Base-by-base conservation (phyloP, 2,113 vertebrate genomes). In the Psophia crepitans region DNA sequence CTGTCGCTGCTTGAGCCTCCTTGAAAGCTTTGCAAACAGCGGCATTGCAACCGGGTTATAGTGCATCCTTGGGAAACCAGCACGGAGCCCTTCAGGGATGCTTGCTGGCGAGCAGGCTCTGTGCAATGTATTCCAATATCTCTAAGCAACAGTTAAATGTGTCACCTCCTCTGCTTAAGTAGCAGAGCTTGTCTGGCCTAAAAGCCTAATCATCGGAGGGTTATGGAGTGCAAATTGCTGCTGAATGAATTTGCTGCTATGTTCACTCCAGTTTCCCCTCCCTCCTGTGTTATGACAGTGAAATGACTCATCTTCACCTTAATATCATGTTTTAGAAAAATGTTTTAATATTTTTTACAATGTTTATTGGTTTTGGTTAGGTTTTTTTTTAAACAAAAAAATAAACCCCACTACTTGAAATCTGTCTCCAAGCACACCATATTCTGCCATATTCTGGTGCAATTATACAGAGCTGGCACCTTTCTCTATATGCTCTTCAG, bases 101-200 rank as follows among this genome's bases (percentile, higher is more conserved):
- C 43, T 69, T 3, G 2, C 6, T 1, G 8, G 35, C 12, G 43
- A 84, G 56, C 77, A 28, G 76, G 60, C 73, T 78, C 56, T 41
- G 48, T 71, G 64, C 95, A 69, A 71, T 87, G 64, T 53, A 93
- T 84, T 37, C 73, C 57, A 57, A 37, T 79, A 86, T 94, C 93
- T 96, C 96, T 27, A 87, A 95, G 96, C 96, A 94, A 84, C 95
- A 93, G 83, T 61, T 53, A 18, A 44, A 90, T 46, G 83, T 88
- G 86, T 48, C 39, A 26, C 70, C 75, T 90, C 14, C 2, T 69
- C 85, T 89, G 64, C 80, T 92, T 78, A 92, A 96, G 84, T 8
- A 82, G 75, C 84, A 83, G 75, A 94, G 58, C 85, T 93, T 43
- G 41, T 69, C 85, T 68, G 86, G 88, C 80, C 92, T 86, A 71